Evolutionary conservation across 2,888 invertebrate species (phyloP), one percentile per base, ranked within the genome.

Genomic region (Dioctria rufipes): DNA sequence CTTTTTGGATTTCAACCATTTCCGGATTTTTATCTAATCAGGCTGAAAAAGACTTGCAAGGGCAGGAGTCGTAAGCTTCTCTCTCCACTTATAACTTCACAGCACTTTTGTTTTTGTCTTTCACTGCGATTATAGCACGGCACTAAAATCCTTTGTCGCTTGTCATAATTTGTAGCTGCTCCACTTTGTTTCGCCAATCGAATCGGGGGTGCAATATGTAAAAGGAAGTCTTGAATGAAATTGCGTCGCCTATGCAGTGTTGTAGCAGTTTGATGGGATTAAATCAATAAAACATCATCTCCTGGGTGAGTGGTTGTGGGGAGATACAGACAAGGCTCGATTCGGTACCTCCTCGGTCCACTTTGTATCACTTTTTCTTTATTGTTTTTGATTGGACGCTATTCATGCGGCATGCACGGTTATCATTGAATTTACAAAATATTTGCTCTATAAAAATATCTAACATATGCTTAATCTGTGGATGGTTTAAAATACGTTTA

Each of bases 1-100:
- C 88, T 84, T 88, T 88, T 84, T 88, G 89, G 85, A 88, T 86
- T 85, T 88, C 88, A 78, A 88, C 88, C 88, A 88, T 88, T 82
- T 81, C 82, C 43, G 40, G 46, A 46, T 4, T 54, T 73, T 69
- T 43, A 8, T 69, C 49, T 51, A 13, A 71, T 49, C 60, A 37
- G 39, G 39, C 63, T 39, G 40, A 63, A 63, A 13, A 39, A 11
- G 13, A 4, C 43, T 66, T 6, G 42, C 40, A 13, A 4, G 0
- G 39, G 8, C 43, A 5, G 66, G 39, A 39, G 5, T 8, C n/a
- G n/a, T n/a, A n/a, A n/a, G n/a, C n/a, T n/a, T n/a, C n/a, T n/a
- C 66, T 9, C 25, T 8, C 67, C 67, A 8, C 67, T 67, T 49
- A 43, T 43, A 67, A 49, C 25, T 46, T 67, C 46, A 67, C 25